A percentile compares a stretch with the other conserved stretches of the same genome.
Evolutionary conservation across 2,888 invertebrate species (phyloP).

Genomic region (Hipparchia semele): DNA sequence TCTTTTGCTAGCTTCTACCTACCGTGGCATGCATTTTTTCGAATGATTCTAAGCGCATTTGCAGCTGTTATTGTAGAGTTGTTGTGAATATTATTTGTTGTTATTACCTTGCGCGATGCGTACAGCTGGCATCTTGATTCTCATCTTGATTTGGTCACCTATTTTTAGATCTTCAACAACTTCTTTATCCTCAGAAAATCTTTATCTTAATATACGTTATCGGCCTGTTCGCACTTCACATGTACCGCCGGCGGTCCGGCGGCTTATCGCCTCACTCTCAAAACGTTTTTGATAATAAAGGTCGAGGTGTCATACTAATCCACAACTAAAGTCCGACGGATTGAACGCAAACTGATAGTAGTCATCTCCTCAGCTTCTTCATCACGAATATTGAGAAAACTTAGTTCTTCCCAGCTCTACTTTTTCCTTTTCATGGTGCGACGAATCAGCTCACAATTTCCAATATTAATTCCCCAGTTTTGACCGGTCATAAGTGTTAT

Average conservation of each 20-base stretch:
- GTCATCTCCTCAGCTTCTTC: conserved; percentile 68
- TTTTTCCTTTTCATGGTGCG: conserved; percentile 79
- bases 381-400: conserved; percentile 45
- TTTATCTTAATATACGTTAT: conserved; percentile 71
- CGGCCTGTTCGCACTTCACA: conserved; percentile 77
- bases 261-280: conserved; percentile 71
- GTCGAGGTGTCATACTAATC: conserved; percentile 64
- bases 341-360: conserved; percentile 53
- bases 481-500: conserved; percentile 74
- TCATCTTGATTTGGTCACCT: conserved; percentile 91
- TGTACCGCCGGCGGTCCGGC: conserved; percentile 78
- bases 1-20: neutral
- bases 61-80: neutral
- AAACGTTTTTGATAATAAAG: conserved; percentile 70
- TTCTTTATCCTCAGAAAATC: conserved; percentile 68
- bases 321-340: conserved; percentile 70
- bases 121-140: conserved; percentile 99
- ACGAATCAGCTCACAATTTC: conserved; percentile 57
- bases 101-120: conserved; percentile 97
- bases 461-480: conserved; percentile 66
- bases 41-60: neutral
- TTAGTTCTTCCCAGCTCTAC: conserved; percentile 51
- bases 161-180: conserved; percentile 78
- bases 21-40: neutral
- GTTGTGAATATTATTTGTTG: conserved; percentile 35